Evolutionary conservation across 2,888 invertebrate species (phyloP).

Genomic region (Podabrus alpinus): DNA sequence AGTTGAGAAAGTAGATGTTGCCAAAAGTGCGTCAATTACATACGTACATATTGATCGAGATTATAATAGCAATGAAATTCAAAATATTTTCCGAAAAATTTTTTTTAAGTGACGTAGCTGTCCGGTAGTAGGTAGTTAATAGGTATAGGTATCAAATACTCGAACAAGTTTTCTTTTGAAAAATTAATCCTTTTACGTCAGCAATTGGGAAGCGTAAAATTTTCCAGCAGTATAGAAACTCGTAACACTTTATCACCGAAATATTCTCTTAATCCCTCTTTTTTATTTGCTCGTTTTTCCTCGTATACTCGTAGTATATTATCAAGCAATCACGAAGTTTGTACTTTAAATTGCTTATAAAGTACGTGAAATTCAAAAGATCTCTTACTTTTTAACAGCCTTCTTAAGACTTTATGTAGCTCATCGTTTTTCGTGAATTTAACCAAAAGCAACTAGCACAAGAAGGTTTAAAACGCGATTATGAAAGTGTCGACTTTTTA

Average conservation of each 20-base stretch:
- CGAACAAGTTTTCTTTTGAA: constrained; percentile 5
- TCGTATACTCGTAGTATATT: constrained; percentile 20
- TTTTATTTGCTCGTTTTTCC: constrained; percentile 15
- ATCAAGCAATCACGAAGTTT: constrained; percentile 22
- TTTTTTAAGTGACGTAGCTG: neutral
- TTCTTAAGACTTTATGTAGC: constrained; percentile 11
- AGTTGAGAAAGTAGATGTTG: too few species aligned
- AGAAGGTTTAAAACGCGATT: constrained; percentile 10
- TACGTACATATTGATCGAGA: too few species aligned
- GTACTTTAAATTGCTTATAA: constrained; percentile 22
- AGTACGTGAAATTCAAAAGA: constrained; percentile 17
- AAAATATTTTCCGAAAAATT: too few species aligned
- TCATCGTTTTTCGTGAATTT: neutral
- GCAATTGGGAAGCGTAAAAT: constrained; percentile 20
- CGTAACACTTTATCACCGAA: constrained; percentile 19
- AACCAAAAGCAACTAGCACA: constrained; percentile 3
- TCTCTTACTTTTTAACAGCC: constrained; percentile 15
- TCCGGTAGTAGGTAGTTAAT: neutral
- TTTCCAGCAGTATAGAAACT: constrained; percentile 16
- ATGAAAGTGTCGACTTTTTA: constrained; percentile 8
- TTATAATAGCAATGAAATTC: too few species aligned
- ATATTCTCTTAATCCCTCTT: constrained; percentile 23
- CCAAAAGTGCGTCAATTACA: neutral
- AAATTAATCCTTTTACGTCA: constrained; percentile 15
- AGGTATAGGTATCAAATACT: too few species aligned